Percentiles rank a stretch among this genome's conserved stretches.
Conservation (phyloP, 2,113 vertebrate species). For the Chionodraco myersi region DNA sequence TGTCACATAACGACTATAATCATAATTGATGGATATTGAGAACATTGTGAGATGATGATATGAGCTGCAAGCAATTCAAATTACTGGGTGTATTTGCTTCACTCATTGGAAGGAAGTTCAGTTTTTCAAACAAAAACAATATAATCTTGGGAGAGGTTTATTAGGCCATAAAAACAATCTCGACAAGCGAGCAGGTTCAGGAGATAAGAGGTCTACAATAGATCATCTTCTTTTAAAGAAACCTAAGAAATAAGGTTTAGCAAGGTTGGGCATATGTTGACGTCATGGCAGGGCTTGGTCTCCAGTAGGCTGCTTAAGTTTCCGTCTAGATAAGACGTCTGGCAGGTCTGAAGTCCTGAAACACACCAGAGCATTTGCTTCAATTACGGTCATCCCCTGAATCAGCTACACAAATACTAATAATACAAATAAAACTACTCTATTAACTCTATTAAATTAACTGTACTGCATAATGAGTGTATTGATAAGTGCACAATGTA, state of each 20-base stretch:
- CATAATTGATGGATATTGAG: background rate
- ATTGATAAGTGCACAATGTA: background rate
- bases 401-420: too few species aligned
- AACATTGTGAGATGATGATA: constrained; percentile 56
- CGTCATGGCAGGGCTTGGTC: constrained; percentile 78
- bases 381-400: background rate
- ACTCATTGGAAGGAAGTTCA: constrained; percentile 21
- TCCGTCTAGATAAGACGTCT: constrained; percentile 78
- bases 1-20: constrained; percentile 48
- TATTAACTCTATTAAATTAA: background rate
- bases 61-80: constrained; percentile 39
- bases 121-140: background rate
- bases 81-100: constrained; percentile 33
- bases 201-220: background rate
- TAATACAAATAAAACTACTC: background rate
- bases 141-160: constrained; percentile 47
- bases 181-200: background rate
- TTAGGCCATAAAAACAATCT: constrained; percentile 23
- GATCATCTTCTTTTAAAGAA: background rate
- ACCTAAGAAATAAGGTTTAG: background rate
- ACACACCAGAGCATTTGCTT: constrained; percentile 38
- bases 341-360: constrained; percentile 82
- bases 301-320: constrained; percentile 69
- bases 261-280: constrained; percentile 5
- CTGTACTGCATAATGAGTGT: background rate